A percentile compares a stretch with the other conserved stretches of the same genome.
phyloP scores from a whole-genome alignment of 2,888 invertebrate species.

The Troides oblongomaculatus region DNA sequence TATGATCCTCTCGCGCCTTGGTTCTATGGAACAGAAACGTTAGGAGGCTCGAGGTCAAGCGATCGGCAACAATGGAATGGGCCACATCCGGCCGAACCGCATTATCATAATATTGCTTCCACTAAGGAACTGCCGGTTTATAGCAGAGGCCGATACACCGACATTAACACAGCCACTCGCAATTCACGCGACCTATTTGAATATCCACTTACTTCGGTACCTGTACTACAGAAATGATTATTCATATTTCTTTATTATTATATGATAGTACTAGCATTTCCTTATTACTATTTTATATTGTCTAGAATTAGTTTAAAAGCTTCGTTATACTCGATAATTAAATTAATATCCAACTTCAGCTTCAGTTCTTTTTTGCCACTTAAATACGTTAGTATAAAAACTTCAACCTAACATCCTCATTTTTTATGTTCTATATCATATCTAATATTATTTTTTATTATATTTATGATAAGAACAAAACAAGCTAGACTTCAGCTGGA shows the following conservation, averaged over 20 bases:
- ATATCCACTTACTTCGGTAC: conserved; percentile 32
- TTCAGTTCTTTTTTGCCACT: no score
- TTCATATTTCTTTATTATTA: neutral
- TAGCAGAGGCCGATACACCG: conserved; percentile 29
- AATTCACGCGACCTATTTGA: conserved; percentile 35
- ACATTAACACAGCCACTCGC: conserved; percentile 32
- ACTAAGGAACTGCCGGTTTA: conserved; percentile 56
- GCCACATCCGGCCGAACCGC: conserved; percentile 69
- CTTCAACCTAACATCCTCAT: no score
- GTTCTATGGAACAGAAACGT: conserved; percentile 47
- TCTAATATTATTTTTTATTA: no score
- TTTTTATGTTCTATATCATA: no score
- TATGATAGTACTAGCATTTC: neutral
- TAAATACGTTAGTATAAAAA: no score
- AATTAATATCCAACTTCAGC: no score
- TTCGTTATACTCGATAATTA: no score
- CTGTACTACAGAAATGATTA: neutral
- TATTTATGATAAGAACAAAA: no score
- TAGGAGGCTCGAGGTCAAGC: conserved; percentile 67
- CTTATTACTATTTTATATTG: no score
- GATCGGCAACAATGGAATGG: conserved; percentile 76
- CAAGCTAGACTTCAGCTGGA: no score
- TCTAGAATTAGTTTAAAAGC: no score
- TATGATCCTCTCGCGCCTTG: conserved; percentile 44
- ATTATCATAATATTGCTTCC: conserved; percentile 76